Conservation (phyloP, 2,797 vertebrate genomes). For the Scolopax bukidnonensis region DNA sequence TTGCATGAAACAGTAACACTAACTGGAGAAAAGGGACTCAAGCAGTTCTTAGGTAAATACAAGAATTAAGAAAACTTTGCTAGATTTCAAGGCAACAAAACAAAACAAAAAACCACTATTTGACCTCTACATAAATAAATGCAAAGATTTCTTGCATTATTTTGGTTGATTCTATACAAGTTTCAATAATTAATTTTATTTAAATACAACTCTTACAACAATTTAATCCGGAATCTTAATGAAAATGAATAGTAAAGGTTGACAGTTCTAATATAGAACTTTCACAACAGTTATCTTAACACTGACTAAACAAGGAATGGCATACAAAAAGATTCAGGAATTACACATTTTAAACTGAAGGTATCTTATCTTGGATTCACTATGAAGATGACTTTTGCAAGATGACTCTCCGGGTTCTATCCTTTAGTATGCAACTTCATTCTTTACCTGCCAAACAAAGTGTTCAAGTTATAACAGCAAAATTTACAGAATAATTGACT, state of each 20-base stretch:
- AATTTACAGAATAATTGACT: slow-evolving; percentile 63
- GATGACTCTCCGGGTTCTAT: background rate
- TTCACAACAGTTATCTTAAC: slow-evolving; percentile 25
- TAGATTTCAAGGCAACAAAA: slow-evolving; percentile 15
- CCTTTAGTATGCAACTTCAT: slow-evolving; percentile 23
- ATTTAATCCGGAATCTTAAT: slow-evolving; percentile 9
- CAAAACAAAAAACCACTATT: background rate
- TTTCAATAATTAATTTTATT: slow-evolving; percentile 48
- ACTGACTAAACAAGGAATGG: slow-evolving; percentile 15
- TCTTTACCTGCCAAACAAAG: slow-evolving; percentile 37
- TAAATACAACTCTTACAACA: slow-evolving; percentile 54
- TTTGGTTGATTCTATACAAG: slow-evolving; percentile 56
- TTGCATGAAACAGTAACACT: background rate
- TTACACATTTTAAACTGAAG: slow-evolving; percentile 6
- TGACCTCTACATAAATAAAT: slow-evolving; percentile 54
- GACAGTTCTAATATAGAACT: slow-evolving; percentile 72
- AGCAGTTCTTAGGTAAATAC: background rate
- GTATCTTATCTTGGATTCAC: slow-evolving; percentile 13
- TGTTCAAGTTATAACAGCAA: slow-evolving; percentile 54
- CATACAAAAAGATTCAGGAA: slow-evolving; percentile 56
- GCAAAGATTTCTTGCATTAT: slow-evolving; percentile 42
- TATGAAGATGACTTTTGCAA: slow-evolving; percentile 2
- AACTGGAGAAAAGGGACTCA: background rate
- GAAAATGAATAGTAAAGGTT: slow-evolving; percentile 27
- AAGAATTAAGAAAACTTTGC: background rate